Evolutionary conservation across 2,113 vertebrate species (phyloP).

Genomic region (Sander vitreus): DNA sequence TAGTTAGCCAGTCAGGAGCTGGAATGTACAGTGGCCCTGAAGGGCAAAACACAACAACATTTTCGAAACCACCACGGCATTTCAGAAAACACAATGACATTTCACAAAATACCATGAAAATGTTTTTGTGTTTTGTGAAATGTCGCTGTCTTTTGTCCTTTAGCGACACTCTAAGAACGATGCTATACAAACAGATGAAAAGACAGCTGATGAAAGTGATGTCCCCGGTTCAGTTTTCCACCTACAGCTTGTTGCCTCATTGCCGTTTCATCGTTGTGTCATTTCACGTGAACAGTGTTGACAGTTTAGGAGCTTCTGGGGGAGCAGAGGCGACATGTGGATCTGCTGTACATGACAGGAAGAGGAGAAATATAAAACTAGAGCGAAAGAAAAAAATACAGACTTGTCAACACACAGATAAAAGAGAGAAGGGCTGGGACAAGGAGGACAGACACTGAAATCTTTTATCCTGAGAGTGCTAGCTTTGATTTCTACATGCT

Average conservation of each 20-base stretch:
- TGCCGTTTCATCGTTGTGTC: slow-evolving; percentile 45
- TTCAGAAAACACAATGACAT: too few species aligned
- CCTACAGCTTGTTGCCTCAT: slow-evolving; percentile 30
- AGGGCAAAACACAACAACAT: too few species aligned
- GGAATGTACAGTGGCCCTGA: not conserved
- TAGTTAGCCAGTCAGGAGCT: not conserved
- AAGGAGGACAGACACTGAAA: not conserved
- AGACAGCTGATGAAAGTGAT: slow-evolving; percentile 22
- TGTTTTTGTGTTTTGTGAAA: too few species aligned
- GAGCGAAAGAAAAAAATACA: not conserved
- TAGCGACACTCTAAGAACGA: not conserved
- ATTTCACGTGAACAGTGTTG: slow-evolving; percentile 36
- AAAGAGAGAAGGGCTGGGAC: slow-evolving; percentile 13
- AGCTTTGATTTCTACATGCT: not conserved
- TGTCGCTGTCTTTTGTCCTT: too few species aligned
- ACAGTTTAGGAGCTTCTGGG: slow-evolving; percentile 45
- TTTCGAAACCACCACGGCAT: too few species aligned
- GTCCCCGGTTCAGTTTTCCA: slow-evolving; percentile 8
- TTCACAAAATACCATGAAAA: too few species aligned
- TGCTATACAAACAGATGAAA: not conserved
- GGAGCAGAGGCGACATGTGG: slow-evolving; percentile 22
- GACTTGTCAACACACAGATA: slow-evolving; percentile 11
- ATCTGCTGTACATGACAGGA: slow-evolving; percentile 41
- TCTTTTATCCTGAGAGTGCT: not conserved
- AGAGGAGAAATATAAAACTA: slow-evolving; percentile 19